Evolutionary conservation across 2,888 invertebrate genomes (phyloP).

Genomic region (Falcaria lacertinaria): DNA sequence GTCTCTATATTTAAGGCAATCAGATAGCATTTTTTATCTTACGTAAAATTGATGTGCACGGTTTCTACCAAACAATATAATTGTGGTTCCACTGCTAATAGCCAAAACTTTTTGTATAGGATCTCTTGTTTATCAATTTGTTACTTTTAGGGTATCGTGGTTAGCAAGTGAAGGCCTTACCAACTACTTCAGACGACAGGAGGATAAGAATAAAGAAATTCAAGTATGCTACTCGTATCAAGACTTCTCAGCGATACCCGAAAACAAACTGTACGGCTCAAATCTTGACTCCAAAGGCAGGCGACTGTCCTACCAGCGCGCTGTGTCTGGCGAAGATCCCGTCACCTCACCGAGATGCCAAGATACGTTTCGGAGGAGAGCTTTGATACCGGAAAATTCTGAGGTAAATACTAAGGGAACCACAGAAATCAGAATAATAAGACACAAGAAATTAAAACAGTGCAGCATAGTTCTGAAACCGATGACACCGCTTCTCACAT

Average conservation of each 20-base stretch:
- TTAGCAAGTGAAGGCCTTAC: constrained; percentile 64
- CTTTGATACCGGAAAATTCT: constrained; percentile 40
- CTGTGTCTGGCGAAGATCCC: constrained; percentile 69
- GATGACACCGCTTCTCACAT: no score
- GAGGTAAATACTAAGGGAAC: constrained; percentile 52
- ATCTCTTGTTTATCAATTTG: no score
- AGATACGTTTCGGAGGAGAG: constrained; percentile 40
- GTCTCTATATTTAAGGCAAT: no score
- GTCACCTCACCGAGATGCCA: constrained; percentile 33
- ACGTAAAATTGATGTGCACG: no score
- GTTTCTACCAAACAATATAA: no score
- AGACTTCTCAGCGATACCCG: constrained; percentile 54
- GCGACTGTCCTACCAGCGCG: constrained; percentile 65
- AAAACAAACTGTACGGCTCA: constrained; percentile 31
- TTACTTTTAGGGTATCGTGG: constrained; percentile 62
- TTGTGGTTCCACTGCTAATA: no score
- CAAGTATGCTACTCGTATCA: constrained; percentile 49
- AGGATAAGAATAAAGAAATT: constrained; percentile 49
- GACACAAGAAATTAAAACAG: no score
- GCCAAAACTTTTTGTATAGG: no score
- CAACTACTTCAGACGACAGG: constrained; percentile 61
- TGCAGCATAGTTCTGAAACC: no score
- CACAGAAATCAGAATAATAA: no score
- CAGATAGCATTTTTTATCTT: no score
- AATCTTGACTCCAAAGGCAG: constrained; percentile 52